Conservation (phyloP, 2,888 invertebrate species). For the Macropis europaea region DNA sequence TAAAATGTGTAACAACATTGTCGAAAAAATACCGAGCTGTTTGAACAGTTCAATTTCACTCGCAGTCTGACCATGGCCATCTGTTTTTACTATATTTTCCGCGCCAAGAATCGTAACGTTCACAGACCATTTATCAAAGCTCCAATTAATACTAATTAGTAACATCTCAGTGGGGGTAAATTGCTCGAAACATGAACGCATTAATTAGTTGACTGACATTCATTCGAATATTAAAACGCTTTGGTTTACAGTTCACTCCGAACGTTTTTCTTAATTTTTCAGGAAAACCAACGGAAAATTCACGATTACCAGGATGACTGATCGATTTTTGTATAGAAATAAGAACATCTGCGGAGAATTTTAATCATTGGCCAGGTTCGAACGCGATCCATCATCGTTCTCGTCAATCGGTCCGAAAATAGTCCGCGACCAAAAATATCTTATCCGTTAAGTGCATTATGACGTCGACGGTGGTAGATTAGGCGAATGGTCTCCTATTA, state of each 20-base stretch:
- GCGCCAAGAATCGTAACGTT: background rate
- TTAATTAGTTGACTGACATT: background rate
- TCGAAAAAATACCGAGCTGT: no score
- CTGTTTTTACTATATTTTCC: background rate
- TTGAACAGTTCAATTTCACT: background rate
- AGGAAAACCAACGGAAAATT: background rate
- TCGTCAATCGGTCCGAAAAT: conserved; percentile 60
- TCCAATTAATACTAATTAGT: background rate
- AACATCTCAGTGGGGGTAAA: background rate
- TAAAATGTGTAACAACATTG: background rate
- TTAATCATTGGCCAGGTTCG: conserved; percentile 46
- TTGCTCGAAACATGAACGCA: no score
- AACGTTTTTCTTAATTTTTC: background rate
- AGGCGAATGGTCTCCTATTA: conserved; percentile 67
- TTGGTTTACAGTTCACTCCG: no score
- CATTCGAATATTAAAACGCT: background rate
- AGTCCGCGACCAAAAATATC: conserved; percentile 59
- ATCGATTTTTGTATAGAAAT: conserved; percentile 18
- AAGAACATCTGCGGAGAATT: conserved; percentile 28
- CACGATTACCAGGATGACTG: background rate
- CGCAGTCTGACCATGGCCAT: background rate
- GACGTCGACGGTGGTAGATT: conserved; percentile 61
- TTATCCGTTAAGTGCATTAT: conserved; percentile 64
- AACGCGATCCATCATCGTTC: conserved; percentile 52
- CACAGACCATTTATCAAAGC: background rate